Percentiles rank a stretch among this genome's conserved stretches.
Evolutionary conservation across 2,888 invertebrate genomes (phyloP).

Genomic region (Thecophora atra): DNA sequence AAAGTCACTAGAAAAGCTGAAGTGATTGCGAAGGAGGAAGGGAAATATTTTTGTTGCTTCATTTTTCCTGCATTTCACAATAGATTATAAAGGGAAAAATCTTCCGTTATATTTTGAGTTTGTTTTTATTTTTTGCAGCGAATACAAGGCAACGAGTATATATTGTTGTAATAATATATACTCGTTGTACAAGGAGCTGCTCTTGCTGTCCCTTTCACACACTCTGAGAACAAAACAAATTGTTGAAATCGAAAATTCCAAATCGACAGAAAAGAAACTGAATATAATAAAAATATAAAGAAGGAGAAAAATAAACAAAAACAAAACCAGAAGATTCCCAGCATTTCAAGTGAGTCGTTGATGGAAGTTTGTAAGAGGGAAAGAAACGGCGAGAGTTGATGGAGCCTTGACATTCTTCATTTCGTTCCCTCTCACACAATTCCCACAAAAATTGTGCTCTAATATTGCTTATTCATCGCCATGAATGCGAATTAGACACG

Average conservation of each 20-base stretch:
- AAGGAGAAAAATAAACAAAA: background rate
- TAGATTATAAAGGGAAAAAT: background rate
- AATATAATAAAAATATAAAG: background rate
- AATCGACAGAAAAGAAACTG: background rate
- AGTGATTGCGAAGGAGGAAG: background rate
- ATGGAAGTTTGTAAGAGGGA: too few species aligned
- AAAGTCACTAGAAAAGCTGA: background rate
- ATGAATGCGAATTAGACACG: constrained; percentile 37
- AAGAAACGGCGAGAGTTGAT: too few species aligned
- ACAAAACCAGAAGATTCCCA: background rate
- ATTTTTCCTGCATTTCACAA: background rate
- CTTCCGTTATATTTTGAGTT: background rate
- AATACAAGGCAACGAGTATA: too few species aligned
- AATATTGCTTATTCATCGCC: constrained; percentile 24
- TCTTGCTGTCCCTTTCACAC: background rate
- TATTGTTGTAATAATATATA: too few species aligned
- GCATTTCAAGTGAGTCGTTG: background rate
- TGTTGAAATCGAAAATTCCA: background rate
- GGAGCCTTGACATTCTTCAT: background rate
- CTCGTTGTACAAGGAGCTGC: too few species aligned
- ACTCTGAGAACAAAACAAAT: background rate
- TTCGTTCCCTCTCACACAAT: background rate
- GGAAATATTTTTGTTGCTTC: background rate
- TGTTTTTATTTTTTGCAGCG: background rate
- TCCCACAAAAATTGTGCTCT: constrained; percentile 9